A percentile compares a stretch with the other conserved stretches of the same genome.
Evolutionary conservation across 2,888 invertebrate genomes (phyloP).

Genomic region (Ditylenchus weischeri): DNA sequence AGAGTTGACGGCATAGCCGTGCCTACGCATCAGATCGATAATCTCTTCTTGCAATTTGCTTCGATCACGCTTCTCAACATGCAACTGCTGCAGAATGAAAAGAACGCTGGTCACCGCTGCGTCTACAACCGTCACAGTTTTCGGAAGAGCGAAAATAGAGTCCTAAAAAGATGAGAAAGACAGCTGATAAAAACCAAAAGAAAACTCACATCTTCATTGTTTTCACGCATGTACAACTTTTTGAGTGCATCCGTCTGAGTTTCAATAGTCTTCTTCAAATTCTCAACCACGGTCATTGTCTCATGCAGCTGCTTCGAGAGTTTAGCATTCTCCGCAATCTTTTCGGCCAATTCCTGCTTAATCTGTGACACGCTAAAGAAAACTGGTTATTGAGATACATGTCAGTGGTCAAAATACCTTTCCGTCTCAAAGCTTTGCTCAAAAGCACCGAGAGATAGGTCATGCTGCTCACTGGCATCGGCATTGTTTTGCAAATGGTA

Average conservation of each 20-base stretch:
- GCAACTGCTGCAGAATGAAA: constrained; percentile 18
- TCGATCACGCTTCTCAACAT: not conserved
- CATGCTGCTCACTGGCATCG: not conserved
- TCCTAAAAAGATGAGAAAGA: not conserved
- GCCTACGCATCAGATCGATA: constrained; percentile 9
- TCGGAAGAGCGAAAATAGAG: not conserved
- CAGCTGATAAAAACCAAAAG: no score
- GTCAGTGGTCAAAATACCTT: no score
- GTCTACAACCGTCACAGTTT: not conserved
- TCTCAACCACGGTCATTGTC: not conserved
- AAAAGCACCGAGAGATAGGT: not conserved
- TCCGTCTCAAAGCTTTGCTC: no score
- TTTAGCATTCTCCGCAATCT: constrained; percentile 1
- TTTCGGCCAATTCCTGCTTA: constrained; percentile 4
- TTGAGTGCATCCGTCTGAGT: not conserved
- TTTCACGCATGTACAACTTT: not conserved
- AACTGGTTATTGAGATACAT: no score
- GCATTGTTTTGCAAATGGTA: constrained; percentile 14
- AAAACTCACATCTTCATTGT: not conserved
- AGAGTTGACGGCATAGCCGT: constrained; percentile 4
- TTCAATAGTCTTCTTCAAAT: not conserved
- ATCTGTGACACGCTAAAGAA: not conserved
- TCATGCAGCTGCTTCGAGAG: not conserved
- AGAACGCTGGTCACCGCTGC: constrained; percentile 5
- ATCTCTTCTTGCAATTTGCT: constrained; percentile 4